Base-by-base conservation (phyloP, 2,888 invertebrate species). In the Mythimna lalbum region DNA sequence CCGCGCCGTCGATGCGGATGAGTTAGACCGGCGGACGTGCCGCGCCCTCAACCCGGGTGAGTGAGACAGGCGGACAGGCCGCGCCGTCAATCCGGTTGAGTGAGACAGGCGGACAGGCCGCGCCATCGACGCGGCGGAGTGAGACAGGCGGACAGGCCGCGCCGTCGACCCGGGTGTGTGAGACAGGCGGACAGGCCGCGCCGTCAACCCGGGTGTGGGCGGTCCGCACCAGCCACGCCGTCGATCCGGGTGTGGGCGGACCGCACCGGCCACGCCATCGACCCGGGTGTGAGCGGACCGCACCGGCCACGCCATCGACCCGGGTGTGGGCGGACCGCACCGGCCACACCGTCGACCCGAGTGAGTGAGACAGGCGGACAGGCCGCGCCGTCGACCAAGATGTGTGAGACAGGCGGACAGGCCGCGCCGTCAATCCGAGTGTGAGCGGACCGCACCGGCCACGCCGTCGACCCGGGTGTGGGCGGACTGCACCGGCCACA, bases 111-210 rank as follows among this genome's bases (percentile, higher is more conserved):
- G 19, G 1, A 19, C 12, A 1, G 7, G 31, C 17, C 5, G 39
- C 9, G 19, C 12, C 55, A 27, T 47, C 73, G 27, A 7, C 0
- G 1, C 14, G 10, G 27, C n/a, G 5, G 31, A 69, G 21, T 12
- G 4, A 21, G 61, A 50, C 66, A 39, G 68, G 55, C 55, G 27
- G 33, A 33, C 9, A n/a, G 43, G 52, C 50, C 55, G 52, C 70
- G 23, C 59, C 17, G 43, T 43, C 17, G 43, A 17, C 17, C 17
- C 43, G 14, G 43, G 14, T 43, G 17, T 17, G 43, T 17, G 43
- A 43, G 14, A 43, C 43, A 17, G 43, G 43, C 43, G 14, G 39
- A 14, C 39, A 47, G 19, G 47, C 47, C 47, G 47, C 47, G 47
- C 19, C 47, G 47, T 47, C 5, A 14, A 14, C 39, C 39, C 39